Evolutionary conservation across 2,797 vertebrate species (phyloP).

Genomic region (Meriones psammophilus): DNA sequence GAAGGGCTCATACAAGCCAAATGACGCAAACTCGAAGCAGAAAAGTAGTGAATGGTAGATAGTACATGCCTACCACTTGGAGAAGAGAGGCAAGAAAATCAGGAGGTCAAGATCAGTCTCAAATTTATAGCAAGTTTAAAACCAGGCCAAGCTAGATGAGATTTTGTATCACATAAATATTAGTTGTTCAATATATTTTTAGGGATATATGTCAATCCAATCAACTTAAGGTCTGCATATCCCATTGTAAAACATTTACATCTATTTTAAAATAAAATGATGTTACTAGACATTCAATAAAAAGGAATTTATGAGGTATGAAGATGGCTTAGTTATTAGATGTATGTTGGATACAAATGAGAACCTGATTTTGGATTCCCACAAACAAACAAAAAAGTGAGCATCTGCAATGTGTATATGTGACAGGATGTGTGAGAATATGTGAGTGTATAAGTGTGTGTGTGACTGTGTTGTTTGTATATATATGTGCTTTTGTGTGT

Average conservation of each 20-base stretch:
- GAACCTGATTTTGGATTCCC: background rate
- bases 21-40: background rate
- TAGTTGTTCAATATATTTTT: background rate
- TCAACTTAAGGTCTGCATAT: background rate
- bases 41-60: background rate
- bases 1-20: conserved; percentile 6
- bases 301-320: background rate
- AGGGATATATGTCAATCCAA: background rate
- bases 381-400: background rate
- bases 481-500: too few relatives aligned
- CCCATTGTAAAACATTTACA: background rate
- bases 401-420: background rate
- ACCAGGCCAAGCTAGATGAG: background rate
- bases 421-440: too few relatives aligned
- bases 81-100: background rate
- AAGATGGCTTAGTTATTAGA: background rate
- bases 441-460: too few relatives aligned
- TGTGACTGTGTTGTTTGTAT: too few relatives aligned
- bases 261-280: background rate
- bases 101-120: background rate
- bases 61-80: background rate
- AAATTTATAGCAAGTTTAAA: background rate
- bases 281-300: conserved; percentile 25
- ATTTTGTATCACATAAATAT: background rate
- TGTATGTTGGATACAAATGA: background rate